Base-by-base conservation (phyloP, 2,797 vertebrate genomes). In the Potorous gilbertii region DNA sequence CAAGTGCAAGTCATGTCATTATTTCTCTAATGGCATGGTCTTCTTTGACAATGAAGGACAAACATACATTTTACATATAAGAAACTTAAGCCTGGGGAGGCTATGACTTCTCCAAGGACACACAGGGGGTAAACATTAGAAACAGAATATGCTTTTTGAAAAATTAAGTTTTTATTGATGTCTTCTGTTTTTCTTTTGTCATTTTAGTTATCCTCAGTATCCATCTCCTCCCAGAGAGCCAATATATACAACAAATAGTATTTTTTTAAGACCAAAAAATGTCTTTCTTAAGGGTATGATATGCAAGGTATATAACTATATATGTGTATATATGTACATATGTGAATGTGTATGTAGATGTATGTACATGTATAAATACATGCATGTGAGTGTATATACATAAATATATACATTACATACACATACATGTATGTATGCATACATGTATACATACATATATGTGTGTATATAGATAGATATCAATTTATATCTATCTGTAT, bases 361-460 rank as follows among this genome's bases (percentile, higher is more conserved):
- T 16, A 0, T 16, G 18, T 55, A 16, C 14, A 16, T 21, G 55
- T 21, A 55, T 21, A 52, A 52, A 52, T 52, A 5, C 52, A 52
- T 6, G 52, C 52, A 16, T 55, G 55, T 55, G 55, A 18, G 14
- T 55, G 21, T 18, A 55, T 21, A 55, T 16, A 55, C 16, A 55
- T 16, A 55, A 1, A 55, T 18, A 21, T 14, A 55, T 21, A 55
- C 13, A 21, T 55, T n/a, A n/a, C n/a, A 24, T 56, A 24, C 28
- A 1, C 28, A 28, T 56, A 55, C 55, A 16, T 13, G 28, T 8
- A 56, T 27, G 27, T 4, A 28, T 57, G 21, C 28, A 5, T 34
- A 9, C 34, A 34, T 62, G 6, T 6, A n/a, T 1, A n/a, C 5
- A 66, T 1, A 66, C 0, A n/a, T 0, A 24, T 1, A 66, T 5